Percentiles rank a stretch among this genome's conserved stretches.
phyloP scores from a whole-genome alignment of 2,888 invertebrate species.

The Dioctria rufipes region DNA sequence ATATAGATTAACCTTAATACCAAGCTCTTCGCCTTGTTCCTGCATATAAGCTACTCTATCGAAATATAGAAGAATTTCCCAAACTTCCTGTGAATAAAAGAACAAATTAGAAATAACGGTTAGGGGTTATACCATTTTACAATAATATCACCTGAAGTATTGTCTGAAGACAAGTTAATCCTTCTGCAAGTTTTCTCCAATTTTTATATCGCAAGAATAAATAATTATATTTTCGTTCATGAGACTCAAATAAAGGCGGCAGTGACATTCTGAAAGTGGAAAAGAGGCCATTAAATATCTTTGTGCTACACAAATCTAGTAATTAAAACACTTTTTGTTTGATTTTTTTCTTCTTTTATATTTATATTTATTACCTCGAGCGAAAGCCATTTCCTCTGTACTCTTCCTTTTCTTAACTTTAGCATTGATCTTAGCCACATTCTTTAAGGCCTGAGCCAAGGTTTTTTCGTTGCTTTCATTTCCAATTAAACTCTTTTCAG shows the following conservation, averaged over 20 bases:
- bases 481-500: constrained; percentile 21
- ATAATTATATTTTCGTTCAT: constrained; percentile 61
- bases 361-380: constrained; percentile 68
- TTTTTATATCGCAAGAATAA: constrained; percentile 61
- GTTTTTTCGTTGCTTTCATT: constrained; percentile 58
- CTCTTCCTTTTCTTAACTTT: constrained; percentile 62
- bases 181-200: constrained; percentile 67
- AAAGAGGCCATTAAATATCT: constrained; percentile 2
- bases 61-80: constrained; percentile 74
- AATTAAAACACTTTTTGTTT: too few relatives aligned
- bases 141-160: constrained; percentile 71
- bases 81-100: constrained; percentile 72
- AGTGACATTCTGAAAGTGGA: constrained; percentile 67
- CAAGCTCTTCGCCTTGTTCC: constrained; percentile 66
- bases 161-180: constrained; percentile 71
- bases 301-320: neutral
- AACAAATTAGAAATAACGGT: neutral
- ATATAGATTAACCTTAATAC: constrained; percentile 69
- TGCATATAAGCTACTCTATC: constrained; percentile 73
- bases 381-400: constrained; percentile 71
- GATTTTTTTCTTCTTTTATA: neutral
- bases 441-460: constrained; percentile 63
- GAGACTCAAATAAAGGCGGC: constrained; percentile 64
- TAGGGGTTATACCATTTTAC: too few relatives aligned
- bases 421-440: constrained; percentile 64